Evolutionary conservation across 92 coral and sea anemone genomes (phyloP), one percentile per base, ranked within the genome.

Genomic region (Porites cylindrica): DNA sequence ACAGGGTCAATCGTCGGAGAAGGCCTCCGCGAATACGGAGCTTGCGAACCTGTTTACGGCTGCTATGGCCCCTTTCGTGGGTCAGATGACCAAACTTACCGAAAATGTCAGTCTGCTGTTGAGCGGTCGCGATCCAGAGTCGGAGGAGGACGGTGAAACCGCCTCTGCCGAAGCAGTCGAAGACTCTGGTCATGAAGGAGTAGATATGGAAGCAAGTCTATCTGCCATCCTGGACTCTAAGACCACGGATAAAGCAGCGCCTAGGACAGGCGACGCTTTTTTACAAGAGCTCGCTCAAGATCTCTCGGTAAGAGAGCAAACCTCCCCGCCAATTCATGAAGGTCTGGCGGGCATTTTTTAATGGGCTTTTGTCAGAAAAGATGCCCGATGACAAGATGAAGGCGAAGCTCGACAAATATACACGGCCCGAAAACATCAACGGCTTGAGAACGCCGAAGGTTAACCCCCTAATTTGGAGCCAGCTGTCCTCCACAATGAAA

Each of bases 401-500:
- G 24, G 24, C 24, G 24, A 23, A 23, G 24, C 24, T 23, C 0
- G 24, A 23, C 24, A 66, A 64, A 38, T 85, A 85, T 13, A 17
- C 72, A 12, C 74, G 83, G 14, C 84, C 84, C 7, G 84, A 77
- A 68, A 86, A 86, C 32, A 68, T 86, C 47, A 23, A 56, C 56
- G 77, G 67, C 10, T 85, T 76, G 32, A 32, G 83, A 78, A 63
- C 72, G 9, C 78, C 89, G 43, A 86, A 78, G 69, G 79, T 79
- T 18, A 78, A 86, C 38, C 90, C 85, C 16, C 66, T 70, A 13
- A 78, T 78, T 32, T 78, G 85, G 85, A 86, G 24, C 67, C 71
- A 86, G 75, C 90, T 78, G 51, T 70, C 85, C 54, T 21, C 90
- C 7, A 14, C 54, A 18, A 78, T 52, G 38, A 81, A 81, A 26